Evolutionary conservation across 2,888 invertebrate species (phyloP), one percentile per base, ranked within the genome.

Genomic region (Agrochola litura): DNA sequence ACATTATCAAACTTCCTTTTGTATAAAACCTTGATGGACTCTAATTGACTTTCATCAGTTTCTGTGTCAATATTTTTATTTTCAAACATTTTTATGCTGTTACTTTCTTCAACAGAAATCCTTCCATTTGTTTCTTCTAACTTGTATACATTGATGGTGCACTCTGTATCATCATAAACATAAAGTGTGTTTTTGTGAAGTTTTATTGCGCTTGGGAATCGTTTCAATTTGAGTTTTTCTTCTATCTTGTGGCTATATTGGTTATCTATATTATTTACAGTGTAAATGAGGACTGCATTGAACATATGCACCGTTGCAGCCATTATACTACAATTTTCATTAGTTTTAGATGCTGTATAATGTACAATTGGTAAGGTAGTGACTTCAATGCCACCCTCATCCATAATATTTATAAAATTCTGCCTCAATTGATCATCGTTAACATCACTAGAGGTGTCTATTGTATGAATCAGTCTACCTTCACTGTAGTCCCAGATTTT

Each of bases 1-100:
- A 98, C 97, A 97, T 98, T 98, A 92, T 98, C 98, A 95, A 97
- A 98, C 90, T 98, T 98, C 88, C 98, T 97, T 93, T 98, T 98
- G 89, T 98, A 98, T 88, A 98, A 97, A 74, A 97, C 92, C 76
- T 97, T 97, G 65, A 98, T 95, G 12, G 90, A 86, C 65, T 95
- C 93, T 82, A 93, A 89, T 84, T 88, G 89, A 87, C 89, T 91
- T 77, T 89, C 88, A 30, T 82, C 76, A 66, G 70, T 82, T 79
- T 77, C 79, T 25, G 67, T 76, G 73, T 54, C 82, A 73, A 56
- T 77, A 43, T 83, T 87, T 79, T 78, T 88, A 58, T 85, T 90
- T 77, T 89, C 86, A 91, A 95, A 95, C 87, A 95, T 91, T 81
- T 90, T 87, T 71, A 94, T 89, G 74, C 86, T 89, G 75, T 88